Evolutionary conservation across 2,888 invertebrate species (phyloP), one percentile per base, ranked within the genome.

Genomic region (Pachliopta kotzebuea): DNA sequence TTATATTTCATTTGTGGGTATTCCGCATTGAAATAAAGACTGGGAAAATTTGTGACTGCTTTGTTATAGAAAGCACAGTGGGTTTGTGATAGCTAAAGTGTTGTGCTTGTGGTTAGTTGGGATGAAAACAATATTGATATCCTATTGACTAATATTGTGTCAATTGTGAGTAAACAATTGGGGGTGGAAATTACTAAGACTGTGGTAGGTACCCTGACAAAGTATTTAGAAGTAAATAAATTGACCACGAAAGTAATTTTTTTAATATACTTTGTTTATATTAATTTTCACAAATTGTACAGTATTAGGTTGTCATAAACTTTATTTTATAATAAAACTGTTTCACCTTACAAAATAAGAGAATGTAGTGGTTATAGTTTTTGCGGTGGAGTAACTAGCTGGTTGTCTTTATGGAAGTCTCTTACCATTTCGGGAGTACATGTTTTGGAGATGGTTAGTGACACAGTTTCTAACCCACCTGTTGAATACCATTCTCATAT

Each of bases 51-150:
- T 45, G 62, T 65, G 65, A 53, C 21, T 56, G 42, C 52, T 53
- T 56, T 42, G 6, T 37, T 7, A 65, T 31, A 57, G 42, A 17
- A 60, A 60, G 56, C 60, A 57, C 56, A 53, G 60, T 65, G 65
- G 60, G 60, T 54, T 45, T 61, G 65, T 65, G 60, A 61, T 61
- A 53, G 56, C 55, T 56, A 9, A 54, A 61, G 65, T 65, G 65
- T 31, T 60, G 65, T 65, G 65, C 20, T 29, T 26, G 57, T 63
- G 57, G 63, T 63, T 29, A 45, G 20, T 52, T 57, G 50, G 21
- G 50, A 11, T 21, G 21, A 21, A 52, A 52, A 52, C 21, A 52
- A 52, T 52, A 9, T 21, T 7, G 21, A 21, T 11, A 21, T 52
- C 11, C 1, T 11, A 21, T 23, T 52, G n/a, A 21, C 49, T 21